A percentile compares a stretch with the other conserved stretches of the same genome.
Conservation (phyloP, 2,888 invertebrate genomes). For the Euphydryas editha region DNA sequence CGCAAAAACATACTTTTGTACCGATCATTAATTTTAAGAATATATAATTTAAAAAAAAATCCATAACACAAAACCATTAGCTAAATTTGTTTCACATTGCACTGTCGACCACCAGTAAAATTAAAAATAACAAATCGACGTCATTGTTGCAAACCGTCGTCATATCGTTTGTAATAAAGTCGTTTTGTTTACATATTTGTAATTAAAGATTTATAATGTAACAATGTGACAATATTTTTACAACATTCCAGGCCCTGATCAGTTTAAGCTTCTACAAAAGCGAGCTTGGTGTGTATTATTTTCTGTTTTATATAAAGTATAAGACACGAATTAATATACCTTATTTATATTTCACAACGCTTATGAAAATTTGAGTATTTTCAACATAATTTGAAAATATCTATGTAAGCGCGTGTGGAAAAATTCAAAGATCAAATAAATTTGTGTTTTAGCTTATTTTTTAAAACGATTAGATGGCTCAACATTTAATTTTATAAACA, state of each 20-base stretch:
- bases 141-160: constrained; percentile 5
- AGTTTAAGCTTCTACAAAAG: neutral
- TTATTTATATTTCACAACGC: neutral
- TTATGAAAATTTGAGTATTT: neutral
- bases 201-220: constrained; percentile 1
- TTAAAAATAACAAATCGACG: neutral
- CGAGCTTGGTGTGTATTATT: constrained; percentile 6
- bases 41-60: too few species aligned
- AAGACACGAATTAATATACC: constrained; percentile 16
- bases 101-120: neutral
- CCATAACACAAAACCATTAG: too few species aligned
- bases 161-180: too few species aligned
- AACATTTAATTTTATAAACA: constrained; percentile 29
- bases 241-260: constrained; percentile 24
- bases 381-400: constrained; percentile 13
- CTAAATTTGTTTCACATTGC: too few species aligned
- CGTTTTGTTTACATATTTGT: constrained; percentile 6
- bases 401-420: constrained; percentile 14
- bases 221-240: neutral
- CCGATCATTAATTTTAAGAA: neutral
- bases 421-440: constrained; percentile 9
- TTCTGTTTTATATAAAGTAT: constrained; percentile 13
- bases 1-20: neutral
- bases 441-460: constrained; percentile 25
- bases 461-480: constrained; percentile 26